Base-by-base conservation (phyloP, 1,140 invertebrate genomes). In the Drosophila seguyi region DNA sequence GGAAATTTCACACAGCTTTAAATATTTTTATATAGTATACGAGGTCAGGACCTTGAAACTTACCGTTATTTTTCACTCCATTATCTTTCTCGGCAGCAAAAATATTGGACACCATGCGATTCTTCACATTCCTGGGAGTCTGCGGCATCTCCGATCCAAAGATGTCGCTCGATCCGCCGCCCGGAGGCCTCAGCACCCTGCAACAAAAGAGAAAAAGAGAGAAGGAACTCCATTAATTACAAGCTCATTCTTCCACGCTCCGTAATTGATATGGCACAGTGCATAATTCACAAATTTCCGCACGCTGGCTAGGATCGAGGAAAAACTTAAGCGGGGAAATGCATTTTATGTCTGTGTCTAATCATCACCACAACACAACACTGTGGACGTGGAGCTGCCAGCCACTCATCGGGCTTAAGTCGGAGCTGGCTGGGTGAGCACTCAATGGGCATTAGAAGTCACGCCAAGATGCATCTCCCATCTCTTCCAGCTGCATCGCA, bases 141-240 rank as follows among this genome's bases (percentile, higher is more conserved):
- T 87, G 76, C 52, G 91, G 85, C 67, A 81, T 63, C 50, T 92
- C 88, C 59, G 85, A 78, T 50, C 91, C 92, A 48, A 95, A 94
- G 72, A 94, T 94, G 84, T 94, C 94, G 80, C 93, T 94, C 44
- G 93, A 93, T 48, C 93, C 94, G 76, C 94, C 94, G 65, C 94
- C 94, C 62, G 94, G 94, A 45, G 94, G 94, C 84, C 94, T 94
- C 58, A 94, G 80, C 38, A 95, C 94, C 88, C 94, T 95, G 66
- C 34, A 68, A 67, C 0, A 58, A 53, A 61, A n/a, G n/a, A n/a
- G n/a, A 8, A 31, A 74, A 22, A 58, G 41, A 53, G n/a, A n/a
- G n/a, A n/a, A n/a, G n/a, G 27, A 31, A 79, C 38, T 50, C n/a
- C 68, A 42, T 65, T 62, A 83, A 65, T 80, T 68, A 73, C 29